A percentile compares a stretch with the other conserved stretches of the same genome.
These are phyloP conservation scores for Rynchops niger DNA, from an alignment of 2,113 vertebrate genomes.

Conservation along the genomic window DNA sequence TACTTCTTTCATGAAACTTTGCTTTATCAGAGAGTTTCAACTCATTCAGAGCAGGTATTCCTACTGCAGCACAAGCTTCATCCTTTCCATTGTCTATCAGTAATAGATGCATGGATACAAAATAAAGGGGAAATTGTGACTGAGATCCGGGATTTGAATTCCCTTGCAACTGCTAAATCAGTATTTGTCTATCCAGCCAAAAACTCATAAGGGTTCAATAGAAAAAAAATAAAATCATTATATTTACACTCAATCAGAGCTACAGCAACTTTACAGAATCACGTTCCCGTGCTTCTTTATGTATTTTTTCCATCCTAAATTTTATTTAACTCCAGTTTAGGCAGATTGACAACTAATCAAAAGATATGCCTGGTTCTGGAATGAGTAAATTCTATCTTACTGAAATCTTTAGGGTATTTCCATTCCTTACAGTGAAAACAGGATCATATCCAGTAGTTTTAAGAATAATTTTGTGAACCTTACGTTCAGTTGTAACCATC, in stretches of 20 bases:
- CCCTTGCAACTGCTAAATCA: not conserved
- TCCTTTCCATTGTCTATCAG: not conserved
- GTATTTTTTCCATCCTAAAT: not conserved
- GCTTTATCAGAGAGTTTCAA: not conserved
- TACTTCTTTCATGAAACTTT: not conserved
- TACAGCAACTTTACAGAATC: not conserved
- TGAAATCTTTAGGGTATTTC: not conserved
- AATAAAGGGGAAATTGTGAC: not conserved
- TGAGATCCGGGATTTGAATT: not conserved
- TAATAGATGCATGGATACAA: not conserved
- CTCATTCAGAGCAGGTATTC: not conserved
- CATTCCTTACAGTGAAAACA: not conserved
- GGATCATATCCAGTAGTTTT: not conserved
- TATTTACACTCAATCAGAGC: not conserved
- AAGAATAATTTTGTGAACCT: not conserved
- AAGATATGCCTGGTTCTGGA: not conserved
- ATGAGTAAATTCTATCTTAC: not conserved
- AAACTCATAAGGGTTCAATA: not conserved
- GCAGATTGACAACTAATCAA: not conserved
- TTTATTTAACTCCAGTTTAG: not conserved
- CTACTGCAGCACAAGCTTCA: not conserved
- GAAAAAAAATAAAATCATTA: not conserved
- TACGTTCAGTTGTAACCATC: not conserved
- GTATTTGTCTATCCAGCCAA: constrained; percentile 5
- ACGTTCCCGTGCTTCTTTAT: not conserved